phyloP scores from a whole-genome alignment of 1,140 invertebrate genomes.

The Neotoxoptera formosana region DNA sequence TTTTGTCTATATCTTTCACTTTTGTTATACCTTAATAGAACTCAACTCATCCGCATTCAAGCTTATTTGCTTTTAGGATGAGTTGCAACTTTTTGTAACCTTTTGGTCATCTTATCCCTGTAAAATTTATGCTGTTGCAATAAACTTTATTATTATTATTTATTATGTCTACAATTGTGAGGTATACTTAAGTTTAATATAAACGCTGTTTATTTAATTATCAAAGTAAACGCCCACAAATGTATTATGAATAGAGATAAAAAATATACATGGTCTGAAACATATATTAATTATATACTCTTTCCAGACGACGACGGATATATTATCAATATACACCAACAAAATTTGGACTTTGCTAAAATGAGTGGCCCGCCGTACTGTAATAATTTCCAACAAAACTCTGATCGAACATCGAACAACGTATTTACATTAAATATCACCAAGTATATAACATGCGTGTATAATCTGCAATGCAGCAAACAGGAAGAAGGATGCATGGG shows the following conservation, averaged over 20 bases:
- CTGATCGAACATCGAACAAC: neutral
- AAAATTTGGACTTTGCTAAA: neutral
- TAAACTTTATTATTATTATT: no score
- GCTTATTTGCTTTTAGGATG: no score
- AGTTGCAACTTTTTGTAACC: no score
- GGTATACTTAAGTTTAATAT: neutral
- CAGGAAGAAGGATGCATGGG: slow-evolving; percentile 27
- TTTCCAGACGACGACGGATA: neutral
- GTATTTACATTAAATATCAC: neutral
- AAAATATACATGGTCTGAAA: neutral
- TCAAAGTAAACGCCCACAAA: neutral
- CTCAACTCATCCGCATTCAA: no score
- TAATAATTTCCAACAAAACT: neutral
- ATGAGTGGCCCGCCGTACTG: neutral
- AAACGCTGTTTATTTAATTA: neutral
- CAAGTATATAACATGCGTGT: neutral
- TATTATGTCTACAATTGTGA: neutral
- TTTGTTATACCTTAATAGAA: no score
- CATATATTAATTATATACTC: neutral
- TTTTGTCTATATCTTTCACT: no score
- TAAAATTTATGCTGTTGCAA: no score
- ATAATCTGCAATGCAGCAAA: slow-evolving; percentile 20
- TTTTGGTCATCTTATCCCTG: no score
- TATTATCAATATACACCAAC: neutral
- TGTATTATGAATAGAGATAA: neutral